Conservation (phyloP, 2,888 invertebrate species). For the Bimastos eiseni region DNA sequence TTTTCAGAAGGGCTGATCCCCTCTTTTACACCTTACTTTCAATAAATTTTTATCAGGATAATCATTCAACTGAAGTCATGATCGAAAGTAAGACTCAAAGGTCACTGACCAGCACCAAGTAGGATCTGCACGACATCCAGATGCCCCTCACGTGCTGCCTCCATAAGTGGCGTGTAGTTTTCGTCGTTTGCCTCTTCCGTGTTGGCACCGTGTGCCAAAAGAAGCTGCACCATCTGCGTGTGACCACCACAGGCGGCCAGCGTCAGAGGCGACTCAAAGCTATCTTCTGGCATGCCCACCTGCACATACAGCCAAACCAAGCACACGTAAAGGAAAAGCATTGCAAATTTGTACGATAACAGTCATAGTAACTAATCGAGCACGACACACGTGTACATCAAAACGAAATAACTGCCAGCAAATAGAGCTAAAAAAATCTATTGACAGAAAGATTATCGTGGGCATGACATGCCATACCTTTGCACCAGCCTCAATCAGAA, state of each 20-base stretch:
- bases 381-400: neutral
- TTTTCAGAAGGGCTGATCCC: too few relatives aligned
- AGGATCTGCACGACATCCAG: constrained; percentile 92
- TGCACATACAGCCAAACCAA: constrained; percentile 42
- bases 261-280: constrained; percentile 97
- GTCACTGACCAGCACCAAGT: constrained; percentile 81
- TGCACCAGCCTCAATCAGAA: constrained; percentile 92
- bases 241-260: constrained; percentile 98
- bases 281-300: constrained; percentile 98
- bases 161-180: constrained; percentile 98
- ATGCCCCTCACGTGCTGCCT: constrained; percentile 96
- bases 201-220: constrained; percentile 94
- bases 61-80: neutral
- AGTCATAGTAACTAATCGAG: neutral
- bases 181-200: constrained; percentile 99
- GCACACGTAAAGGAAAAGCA: neutral
- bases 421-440: too few relatives aligned
- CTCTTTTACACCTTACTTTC: too few relatives aligned
- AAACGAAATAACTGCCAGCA: neutral
- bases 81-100: neutral
- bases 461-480: constrained; percentile 68
- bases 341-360: neutral
- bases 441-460: neutral
- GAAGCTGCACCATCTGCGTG: constrained; percentile 89
- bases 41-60: too few relatives aligned